phyloP scores from a whole-genome alignment of 1,140 invertebrate genomes.

The Riptortus pedestris region DNA sequence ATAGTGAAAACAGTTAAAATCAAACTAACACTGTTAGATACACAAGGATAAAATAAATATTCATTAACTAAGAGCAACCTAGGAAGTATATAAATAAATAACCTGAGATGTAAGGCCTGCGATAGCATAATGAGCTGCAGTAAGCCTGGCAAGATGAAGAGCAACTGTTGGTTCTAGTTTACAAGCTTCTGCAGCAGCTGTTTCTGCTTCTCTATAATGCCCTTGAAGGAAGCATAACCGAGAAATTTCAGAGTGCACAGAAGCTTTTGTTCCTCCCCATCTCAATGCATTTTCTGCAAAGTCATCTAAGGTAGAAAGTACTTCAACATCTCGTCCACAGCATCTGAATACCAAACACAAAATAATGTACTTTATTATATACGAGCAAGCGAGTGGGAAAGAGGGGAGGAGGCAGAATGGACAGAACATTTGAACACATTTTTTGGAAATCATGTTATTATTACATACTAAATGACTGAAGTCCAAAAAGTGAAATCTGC shows the following conservation, averaged over 20 bases:
- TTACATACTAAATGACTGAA: no score
- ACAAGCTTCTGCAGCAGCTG: neutral
- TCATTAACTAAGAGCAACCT: no score
- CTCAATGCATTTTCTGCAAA: slow-evolving; percentile 60
- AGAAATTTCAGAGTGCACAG: neutral
- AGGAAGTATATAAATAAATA: neutral
- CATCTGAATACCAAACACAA: neutral
- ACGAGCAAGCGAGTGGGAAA: no score
- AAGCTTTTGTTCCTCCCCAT: neutral
- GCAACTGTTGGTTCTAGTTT: slow-evolving; percentile 48
- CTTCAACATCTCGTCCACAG: slow-evolving; percentile 55
- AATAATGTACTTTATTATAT: slow-evolving; percentile 7
- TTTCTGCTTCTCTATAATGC: neutral
- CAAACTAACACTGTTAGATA: no score
- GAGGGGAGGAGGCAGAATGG: no score
- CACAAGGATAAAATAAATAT: no score
- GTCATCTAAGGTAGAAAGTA: slow-evolving; percentile 54
- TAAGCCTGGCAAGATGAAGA: slow-evolving; percentile 69
- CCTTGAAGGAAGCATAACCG: neutral
- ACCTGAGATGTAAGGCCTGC: slow-evolving; percentile 26
- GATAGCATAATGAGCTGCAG: slow-evolving; percentile 54
- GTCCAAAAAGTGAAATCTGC: no score
- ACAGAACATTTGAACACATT: no score
- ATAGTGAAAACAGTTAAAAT: no score
- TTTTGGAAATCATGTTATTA: no score